Percentiles rank a stretch among this genome's conserved stretches.
phyloP scores from a whole-genome alignment of 1,140 invertebrate genomes.

The Cheumatopsyche charites region DNA sequence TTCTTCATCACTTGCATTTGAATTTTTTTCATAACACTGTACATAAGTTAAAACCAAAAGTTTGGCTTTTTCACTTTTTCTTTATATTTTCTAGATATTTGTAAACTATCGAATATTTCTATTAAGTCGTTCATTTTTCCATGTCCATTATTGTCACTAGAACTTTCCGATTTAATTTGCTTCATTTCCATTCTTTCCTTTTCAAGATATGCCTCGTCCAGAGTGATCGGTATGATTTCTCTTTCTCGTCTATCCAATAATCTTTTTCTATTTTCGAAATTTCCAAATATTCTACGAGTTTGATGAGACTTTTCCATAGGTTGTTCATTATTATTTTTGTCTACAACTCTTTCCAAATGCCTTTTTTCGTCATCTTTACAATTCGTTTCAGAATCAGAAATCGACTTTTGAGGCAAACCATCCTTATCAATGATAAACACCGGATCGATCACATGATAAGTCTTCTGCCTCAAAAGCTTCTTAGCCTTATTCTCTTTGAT shows the following conservation, averaged over 20 bases:
- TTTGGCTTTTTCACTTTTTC: slow-evolving; percentile 42
- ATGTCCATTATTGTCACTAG: not conserved
- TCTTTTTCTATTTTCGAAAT: slow-evolving; percentile 36
- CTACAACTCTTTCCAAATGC: not conserved
- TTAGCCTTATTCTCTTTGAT: slow-evolving; percentile 26
- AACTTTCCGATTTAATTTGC: slow-evolving; percentile 18
- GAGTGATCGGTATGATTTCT: slow-evolving; percentile 32
- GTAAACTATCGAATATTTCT: slow-evolving; percentile 43
- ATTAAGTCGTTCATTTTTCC: slow-evolving; percentile 40
- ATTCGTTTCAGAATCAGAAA: not conserved
- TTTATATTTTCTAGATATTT: slow-evolving; percentile 39
- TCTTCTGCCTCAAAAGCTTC: slow-evolving; percentile 9
- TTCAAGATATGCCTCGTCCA: not conserved
- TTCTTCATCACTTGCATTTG: not conserved
- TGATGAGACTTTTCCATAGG: slow-evolving; percentile 13
- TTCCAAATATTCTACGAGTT: slow-evolving; percentile 1
- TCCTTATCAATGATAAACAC: not conserved
- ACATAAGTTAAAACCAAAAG: slow-evolving; percentile 45
- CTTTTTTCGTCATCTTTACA: not conserved
- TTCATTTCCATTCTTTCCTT: slow-evolving; percentile 5
- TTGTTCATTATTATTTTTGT: slow-evolving; percentile 15
- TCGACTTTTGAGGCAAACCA: not conserved
- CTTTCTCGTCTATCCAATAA: slow-evolving; percentile 43
- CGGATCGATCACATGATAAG: slow-evolving; percentile 15
- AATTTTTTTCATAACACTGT: too few species aligned